Conservation (phyloP, 2,888 invertebrate species). For the Junonia oenone region DNA sequence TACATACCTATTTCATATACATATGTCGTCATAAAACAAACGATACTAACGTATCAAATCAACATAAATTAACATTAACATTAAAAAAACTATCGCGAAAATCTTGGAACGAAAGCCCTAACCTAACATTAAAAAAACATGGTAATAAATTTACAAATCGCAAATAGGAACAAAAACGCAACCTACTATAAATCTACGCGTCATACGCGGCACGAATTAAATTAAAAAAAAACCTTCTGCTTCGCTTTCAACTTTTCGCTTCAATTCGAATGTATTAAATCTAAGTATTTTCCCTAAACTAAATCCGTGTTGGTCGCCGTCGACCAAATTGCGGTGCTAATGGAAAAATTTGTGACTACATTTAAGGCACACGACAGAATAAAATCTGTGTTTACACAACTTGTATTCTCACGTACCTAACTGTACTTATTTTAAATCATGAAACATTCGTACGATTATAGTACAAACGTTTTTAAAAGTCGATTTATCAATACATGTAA, state of each 20-base stretch:
- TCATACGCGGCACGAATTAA: constrained; percentile 15
- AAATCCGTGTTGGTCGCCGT: neutral
- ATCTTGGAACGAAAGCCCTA: constrained; percentile 1
- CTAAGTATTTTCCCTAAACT: neutral
- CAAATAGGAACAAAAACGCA: constrained; percentile 19
- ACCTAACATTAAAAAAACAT: constrained; percentile 5
- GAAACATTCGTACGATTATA: neutral
- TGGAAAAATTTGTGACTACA: constrained; percentile 16
- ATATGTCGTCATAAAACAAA: neutral
- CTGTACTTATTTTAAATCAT: neutral
- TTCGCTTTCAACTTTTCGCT: neutral
- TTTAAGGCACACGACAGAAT: constrained; percentile 21
- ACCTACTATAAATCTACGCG: constrained; percentile 18
- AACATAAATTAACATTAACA: constrained; percentile 1
- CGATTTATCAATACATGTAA: constrained; percentile 1
- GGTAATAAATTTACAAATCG: constrained; percentile 11
- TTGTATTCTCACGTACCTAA: neutral
- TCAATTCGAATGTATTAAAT: neutral
- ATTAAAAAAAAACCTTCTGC: constrained; percentile 27
- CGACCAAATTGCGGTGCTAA: neutral
- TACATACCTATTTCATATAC: neutral
- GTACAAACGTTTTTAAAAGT: neutral
- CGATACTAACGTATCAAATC: neutral
- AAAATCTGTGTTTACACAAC: constrained; percentile 2
- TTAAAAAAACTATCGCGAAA: neutral